Conservation (phyloP, 2,113 vertebrate species). For the Dendropsophus ebraccatus region DNA sequence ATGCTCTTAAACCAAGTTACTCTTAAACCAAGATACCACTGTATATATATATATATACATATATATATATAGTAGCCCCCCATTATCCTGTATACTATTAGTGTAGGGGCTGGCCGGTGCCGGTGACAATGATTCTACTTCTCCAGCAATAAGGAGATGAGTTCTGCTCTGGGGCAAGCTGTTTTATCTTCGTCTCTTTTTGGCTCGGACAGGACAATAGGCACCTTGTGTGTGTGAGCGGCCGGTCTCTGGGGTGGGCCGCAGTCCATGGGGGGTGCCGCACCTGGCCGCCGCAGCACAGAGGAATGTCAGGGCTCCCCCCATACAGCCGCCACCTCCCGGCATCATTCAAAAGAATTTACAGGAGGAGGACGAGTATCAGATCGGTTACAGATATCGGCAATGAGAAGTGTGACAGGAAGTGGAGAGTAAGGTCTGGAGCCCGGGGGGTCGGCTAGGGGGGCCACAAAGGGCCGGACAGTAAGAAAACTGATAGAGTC, state of each 20-base stretch:
- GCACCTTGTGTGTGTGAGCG: conserved; percentile 51
- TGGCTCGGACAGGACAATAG: conserved; percentile 52
- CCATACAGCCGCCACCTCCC: background rate
- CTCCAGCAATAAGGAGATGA: conserved; percentile 56
- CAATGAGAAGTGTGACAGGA: too few species aligned
- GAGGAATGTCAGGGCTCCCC: conserved; percentile 46
- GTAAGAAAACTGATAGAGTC: background rate
- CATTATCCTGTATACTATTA: too few species aligned
- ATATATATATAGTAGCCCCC: too few species aligned
- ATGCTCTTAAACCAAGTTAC: too few species aligned
- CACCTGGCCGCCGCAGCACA: conserved; percentile 47
- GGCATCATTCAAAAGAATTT: background rate
- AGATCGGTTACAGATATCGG: too few species aligned
- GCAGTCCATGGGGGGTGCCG: conserved; percentile 38
- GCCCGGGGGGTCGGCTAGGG: too few species aligned
- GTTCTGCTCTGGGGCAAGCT: conserved; percentile 43
- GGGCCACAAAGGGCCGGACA: background rate
- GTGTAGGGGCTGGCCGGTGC: too few species aligned
- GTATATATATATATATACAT: too few species aligned
- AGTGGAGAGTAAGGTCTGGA: too few species aligned
- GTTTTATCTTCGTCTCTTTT: conserved; percentile 49
- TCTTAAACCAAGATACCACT: too few species aligned
- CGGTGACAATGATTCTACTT: conserved; percentile 36
- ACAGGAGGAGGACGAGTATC: background rate
- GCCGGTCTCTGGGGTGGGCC: conserved; percentile 55